Evolutionary conservation across 2,113 vertebrate genomes (phyloP), one percentile per base, ranked within the genome.

Genomic region (Seriola aureovittata): DNA sequence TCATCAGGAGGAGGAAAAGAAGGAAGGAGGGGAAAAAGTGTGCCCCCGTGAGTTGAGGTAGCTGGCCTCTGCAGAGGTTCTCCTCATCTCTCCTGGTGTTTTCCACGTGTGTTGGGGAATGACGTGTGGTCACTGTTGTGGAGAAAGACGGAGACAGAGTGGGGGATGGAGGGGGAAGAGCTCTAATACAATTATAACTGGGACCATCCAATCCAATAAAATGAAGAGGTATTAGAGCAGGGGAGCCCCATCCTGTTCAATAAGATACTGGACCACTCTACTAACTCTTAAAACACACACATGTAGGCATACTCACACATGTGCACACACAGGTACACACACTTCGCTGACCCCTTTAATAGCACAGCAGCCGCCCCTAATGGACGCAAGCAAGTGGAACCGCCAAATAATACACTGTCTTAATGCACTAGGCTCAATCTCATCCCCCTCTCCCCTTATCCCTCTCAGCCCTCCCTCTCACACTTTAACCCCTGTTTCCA

Each of bases 121-220:
- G 89, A 85, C 78, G 69, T 70, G 88, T 84, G 80, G 83, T 80
- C 77, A 84, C 75, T 66, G 75, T 75, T 69, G 79, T 74, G 71
- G 75, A 76, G 84, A 82, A 81, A 86, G 70, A 86, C 72, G 44
- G 76, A 64, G 50, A 48, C 68, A 70, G 78, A 71, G 71, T 44
- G 32, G 77, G 75, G 80, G 83, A 69, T 40, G 75, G 64, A 38
- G 74, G 81, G 78, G 82, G 44, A n/a, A 36, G 74, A 44, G 71
- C 78, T 62, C 76, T 95, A 95, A 95, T 94, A 88, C 84, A 94
- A 94, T 95, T 95, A 95, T 84, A 93, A 92, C 90, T 76, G 81
- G 87, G 86, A 85, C 93, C 85, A 91, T 95, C 94, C 91, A 93
- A 94, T 93, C 92, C 93, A 94, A 95, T 95, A 92, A 93, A 93